Base-by-base conservation (phyloP, 2,113 vertebrate species). In the Bufo gargarizans region DNA sequence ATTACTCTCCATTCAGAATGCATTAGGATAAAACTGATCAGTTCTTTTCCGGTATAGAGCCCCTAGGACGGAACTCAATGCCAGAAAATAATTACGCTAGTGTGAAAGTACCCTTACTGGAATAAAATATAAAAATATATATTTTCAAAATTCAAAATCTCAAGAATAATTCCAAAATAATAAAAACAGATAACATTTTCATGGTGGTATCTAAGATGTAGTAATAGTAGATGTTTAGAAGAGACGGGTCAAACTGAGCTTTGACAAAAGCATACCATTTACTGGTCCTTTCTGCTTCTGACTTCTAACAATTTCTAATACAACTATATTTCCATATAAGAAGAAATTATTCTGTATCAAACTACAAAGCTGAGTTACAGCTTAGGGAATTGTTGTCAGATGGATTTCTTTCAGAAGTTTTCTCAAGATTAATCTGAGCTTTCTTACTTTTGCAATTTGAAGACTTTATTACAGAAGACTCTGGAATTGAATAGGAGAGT, bases 281-380 rank as follows among this genome's bases (percentile, higher is more conserved):
- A 10, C 43, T 22, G 22, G 11, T 65, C 20, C 43, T 63, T 82
- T 78, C 20, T 12, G n/a, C 3, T 43, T 4, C 17, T 4, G 33
- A 61, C 55, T 80, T 47, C 59, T 82, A 49, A 12, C 17, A 82
- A 65, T 11, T 53, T 77, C 7, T 77, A 78, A 78, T 6, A 22
- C 9, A 78, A 78, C 50, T 4, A 22, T 20, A 22, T 22, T 78
- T 78, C n/a, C 19, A n/a, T 22, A 6, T 53, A 17, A 53, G 6
- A 77, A 55, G 33, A 76, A 76, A 74, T 45, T 9, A 82, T 20
- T 16, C 79, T 63, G 16, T 20, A 63, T 12, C 19, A 49, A 61
- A 82, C 59, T 82, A 83, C 47, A 83, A 53, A 83, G 81, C 33
- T 69, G 16, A 83, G 61, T 65, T 50, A 50, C 16, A 69, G 47